Evolutionary conservation across 2,113 vertebrate genomes (phyloP), one percentile per base, ranked within the genome.

Genomic region (Prietella phreatophila): DNA sequence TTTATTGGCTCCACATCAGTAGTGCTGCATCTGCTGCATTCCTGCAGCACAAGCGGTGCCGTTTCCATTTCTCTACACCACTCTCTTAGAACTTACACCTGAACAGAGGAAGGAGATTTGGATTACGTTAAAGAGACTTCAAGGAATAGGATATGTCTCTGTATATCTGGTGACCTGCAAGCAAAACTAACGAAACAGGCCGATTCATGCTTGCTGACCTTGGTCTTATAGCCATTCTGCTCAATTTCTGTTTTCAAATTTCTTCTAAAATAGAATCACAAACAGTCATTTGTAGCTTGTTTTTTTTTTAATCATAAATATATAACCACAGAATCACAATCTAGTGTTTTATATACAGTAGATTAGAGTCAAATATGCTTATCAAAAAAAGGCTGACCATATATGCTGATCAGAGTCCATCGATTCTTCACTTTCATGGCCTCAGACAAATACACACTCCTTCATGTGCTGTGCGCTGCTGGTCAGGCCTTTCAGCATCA

Each of bases 1-100:
- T 87, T 78, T 86, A 81, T 36, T 81, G 76, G 67, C 65, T 86
- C 76, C 50, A 85, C 87, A 84, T 87, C 90, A 89, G 90, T 83
- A 91, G 88, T 85, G 88, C 85, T 83, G 87, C 71, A 60, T 73
- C 87, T 90, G 78, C 85, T 90, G 87, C 85, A 87, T 53, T 86
- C 85, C 89, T 87, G 80, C 85, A 86, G 83, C 75, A 60, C 80
- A 88, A 39, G 73, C 53, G 27, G 39, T 82, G 76, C 67, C 10
- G 25, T 27, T 71, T 80, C 69, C 71, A 7, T 13, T 82, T 86
- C 78, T 69, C 50, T 88, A 81, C 85, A 89, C 61, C 80, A 65
- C 63, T 25, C 42, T 20, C 22, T 25, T 63, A 39, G 30, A 60
- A 50, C 76, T 42, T 56, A 76, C 5, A 83, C 6, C 36, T 63